Evolutionary conservation across 2,113 vertebrate genomes (phyloP).

Genomic region (Toxotes chatareus): DNA sequence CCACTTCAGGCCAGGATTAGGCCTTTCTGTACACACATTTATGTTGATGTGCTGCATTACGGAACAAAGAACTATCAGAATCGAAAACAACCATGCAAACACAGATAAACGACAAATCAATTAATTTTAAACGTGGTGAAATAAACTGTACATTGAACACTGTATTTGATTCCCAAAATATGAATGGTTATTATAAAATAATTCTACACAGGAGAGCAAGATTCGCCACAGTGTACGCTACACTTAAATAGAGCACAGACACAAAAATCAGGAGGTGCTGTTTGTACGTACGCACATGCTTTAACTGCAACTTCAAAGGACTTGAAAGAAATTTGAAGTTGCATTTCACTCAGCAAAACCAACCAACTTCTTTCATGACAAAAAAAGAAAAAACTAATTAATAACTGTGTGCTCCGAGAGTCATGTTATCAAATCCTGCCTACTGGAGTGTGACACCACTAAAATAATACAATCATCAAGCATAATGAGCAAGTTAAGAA

Average conservation of each 20-base stretch:
- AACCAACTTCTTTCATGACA: constrained; percentile 36
- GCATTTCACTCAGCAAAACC: constrained; percentile 50
- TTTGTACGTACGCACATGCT: constrained; percentile 1
- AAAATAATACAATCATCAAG: constrained; percentile 81
- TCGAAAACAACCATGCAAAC: constrained; percentile 77
- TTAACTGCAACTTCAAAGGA: constrained; percentile 34
- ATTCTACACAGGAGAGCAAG: constrained; percentile 25
- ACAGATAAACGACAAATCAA: constrained; percentile 83
- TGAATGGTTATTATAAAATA: constrained; percentile 36
- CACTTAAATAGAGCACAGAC: neutral
- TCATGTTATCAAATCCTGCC: constrained; percentile 68
- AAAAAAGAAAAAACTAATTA: constrained; percentile 56
- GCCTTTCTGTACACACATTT: constrained; percentile 77
- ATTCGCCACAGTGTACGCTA: neutral
- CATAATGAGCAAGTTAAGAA: constrained; percentile 75
- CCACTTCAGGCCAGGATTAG: constrained; percentile 85
- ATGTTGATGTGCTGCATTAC: constrained; percentile 80
- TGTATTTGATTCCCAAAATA: constrained; percentile 35
- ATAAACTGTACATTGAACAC: constrained; percentile 56
- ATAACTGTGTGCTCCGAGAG: constrained; percentile 57
- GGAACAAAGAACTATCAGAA: constrained; percentile 80
- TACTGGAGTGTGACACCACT: constrained; percentile 70
- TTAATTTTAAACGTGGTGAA: constrained; percentile 74
- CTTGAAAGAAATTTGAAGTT: constrained; percentile 37
- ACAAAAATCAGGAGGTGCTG: constrained; percentile 6